Percentiles rank a stretch among this genome's conserved stretches.
Conservation (phyloP, 2,797 vertebrate species). For the Chrysocyon brachyurus region DNA sequence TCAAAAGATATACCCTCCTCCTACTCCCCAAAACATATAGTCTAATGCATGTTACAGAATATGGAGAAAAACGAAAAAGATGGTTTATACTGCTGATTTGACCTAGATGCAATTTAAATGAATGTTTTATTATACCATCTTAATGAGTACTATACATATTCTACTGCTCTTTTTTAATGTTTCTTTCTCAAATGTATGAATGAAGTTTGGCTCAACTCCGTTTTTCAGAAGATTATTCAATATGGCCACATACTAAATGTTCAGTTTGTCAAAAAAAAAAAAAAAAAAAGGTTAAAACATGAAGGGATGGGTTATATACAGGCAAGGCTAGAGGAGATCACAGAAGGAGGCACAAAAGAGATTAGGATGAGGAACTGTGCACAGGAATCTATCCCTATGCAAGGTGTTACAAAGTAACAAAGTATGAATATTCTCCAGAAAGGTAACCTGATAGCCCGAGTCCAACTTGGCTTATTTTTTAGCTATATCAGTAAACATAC, state of each 20-base stretch:
- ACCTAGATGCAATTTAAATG: not conserved
- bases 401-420: not conserved
- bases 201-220: not conserved
- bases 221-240: not conserved
- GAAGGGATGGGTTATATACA: not conserved
- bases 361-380: not conserved
- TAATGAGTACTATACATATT: not conserved
- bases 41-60: not conserved
- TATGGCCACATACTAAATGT: not conserved
- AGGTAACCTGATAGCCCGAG: not conserved
- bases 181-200: not conserved
- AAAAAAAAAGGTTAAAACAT: not conserved
- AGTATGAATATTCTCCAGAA: not conserved
- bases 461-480: not conserved
- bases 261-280: not conserved
- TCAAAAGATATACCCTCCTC: not conserved
- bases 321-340: not conserved
- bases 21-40: not conserved
- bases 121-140: not conserved
- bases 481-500: not conserved
- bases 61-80: not conserved
- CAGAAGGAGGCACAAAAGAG: not conserved
- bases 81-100: not conserved
- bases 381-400: not conserved
- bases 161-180: not conserved